These are phyloP conservation scores for Plebejus argus DNA, from an alignment of 2,888 invertebrate species.

Conservation along the genomic window DNA sequence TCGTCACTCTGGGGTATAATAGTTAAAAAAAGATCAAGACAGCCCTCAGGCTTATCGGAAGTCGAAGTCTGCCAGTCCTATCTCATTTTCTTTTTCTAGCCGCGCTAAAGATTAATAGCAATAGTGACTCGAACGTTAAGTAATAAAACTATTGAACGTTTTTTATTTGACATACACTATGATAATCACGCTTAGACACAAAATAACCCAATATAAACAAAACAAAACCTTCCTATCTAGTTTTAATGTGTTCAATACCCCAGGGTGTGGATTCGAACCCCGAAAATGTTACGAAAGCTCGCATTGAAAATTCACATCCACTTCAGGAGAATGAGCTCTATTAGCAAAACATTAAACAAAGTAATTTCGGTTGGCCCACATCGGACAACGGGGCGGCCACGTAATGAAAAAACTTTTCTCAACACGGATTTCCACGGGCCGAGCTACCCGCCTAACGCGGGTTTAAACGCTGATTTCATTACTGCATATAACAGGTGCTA, in stretches of 20 bases:
- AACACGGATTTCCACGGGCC: constrained; percentile 28
- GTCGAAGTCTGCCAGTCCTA: constrained; percentile 5
- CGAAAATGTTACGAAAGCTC: neutral
- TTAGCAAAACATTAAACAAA: constrained; percentile 28
- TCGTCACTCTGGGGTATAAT: constrained; percentile 23
- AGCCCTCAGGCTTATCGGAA: constrained; percentile 14
- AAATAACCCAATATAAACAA: neutral
- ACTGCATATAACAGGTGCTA: neutral
- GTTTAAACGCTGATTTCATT: neutral
- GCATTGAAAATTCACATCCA: constrained; percentile 13
- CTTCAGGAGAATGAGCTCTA: constrained; percentile 24
- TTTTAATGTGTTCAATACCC: neutral
- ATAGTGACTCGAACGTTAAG: neutral
- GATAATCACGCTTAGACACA: neutral
- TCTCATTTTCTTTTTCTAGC: constrained; percentile 7
- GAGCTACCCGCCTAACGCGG: neutral
- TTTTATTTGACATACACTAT: neutral
- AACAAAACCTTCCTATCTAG: neutral
- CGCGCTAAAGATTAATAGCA: constrained; percentile 2
- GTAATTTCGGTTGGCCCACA: constrained; percentile 23
- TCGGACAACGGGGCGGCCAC: constrained; percentile 30
- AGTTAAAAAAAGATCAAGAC: constrained; percentile 26
- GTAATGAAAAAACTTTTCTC: constrained; percentile 42
- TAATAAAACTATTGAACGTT: neutral
- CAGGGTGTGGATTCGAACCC: neutral